Base-by-base conservation (phyloP, 2,113 vertebrate genomes). In the Struthio camelus region DNA sequence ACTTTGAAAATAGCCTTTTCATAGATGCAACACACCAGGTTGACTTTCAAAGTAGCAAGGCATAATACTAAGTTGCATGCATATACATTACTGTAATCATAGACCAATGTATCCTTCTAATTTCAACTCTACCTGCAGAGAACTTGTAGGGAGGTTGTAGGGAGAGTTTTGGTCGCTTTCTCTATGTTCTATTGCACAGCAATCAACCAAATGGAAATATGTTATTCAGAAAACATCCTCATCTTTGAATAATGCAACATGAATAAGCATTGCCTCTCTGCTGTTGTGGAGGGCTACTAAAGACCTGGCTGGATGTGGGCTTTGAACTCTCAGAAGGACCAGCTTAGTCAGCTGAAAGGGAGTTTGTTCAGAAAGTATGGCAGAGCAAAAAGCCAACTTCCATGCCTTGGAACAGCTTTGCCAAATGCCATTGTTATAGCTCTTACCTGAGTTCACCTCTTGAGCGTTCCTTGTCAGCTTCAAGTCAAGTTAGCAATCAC, bases 51-150 rank as follows among this genome's bases (percentile, higher is more conserved):
- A 66, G 58, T 14, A 42, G 19, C 28, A 71, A 79, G 73, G 40
- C 44, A 59, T 34, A 80, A 34, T 11, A 13, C 27, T 28, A 73
- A 66, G 51, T 27, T 73, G 22, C 25, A 32, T 1, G 1, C 6
- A 18, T 18, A 22, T 64, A 40, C 14, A 14, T 19, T 28, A 65
- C 28, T 5, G 4, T 62, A 46, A 27, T 0, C 0, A 16, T 16
- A 28, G 17, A 50, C 30, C 11, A 67, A 2, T 16, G 17, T 67
- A 48, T 46, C 28, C 67, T 44, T 36, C 15, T 54, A 54, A 34
- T 23, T 80, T 48, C 34, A 58, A 11, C 24, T 65, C 10, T 8
- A 24, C 40, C 22, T 56, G 75, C 34, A 50, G 42, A 69, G 30
- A 14, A 36, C 23, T 34, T 28, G 32, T n/a, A n/a, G n/a, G n/a